Base-by-base conservation (phyloP, 2,888 invertebrate species). In the Agrotis puta region DNA sequence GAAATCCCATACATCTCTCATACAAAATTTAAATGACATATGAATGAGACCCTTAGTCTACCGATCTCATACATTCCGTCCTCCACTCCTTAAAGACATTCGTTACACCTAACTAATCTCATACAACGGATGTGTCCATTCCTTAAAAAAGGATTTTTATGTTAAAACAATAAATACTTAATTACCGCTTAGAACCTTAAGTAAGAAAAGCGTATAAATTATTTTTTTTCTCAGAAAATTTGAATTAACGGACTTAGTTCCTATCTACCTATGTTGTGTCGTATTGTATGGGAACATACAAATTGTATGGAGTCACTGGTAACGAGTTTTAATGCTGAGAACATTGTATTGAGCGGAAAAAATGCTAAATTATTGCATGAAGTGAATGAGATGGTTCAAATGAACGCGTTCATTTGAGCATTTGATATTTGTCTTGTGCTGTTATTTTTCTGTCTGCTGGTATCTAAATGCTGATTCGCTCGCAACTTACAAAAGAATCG, bases 151-250 rank as follows among this genome's bases (percentile, higher is more conserved):
- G 73, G 74, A 63, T 68, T 22, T 61, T 85, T 83, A 87, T 85
- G 87, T 91, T 85, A 85, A 90, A 91, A 91, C 87, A 94, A 94
- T 94, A 94, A 95, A 94, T 94, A 94, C 94, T 94, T 93, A 93
- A 90, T 88, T 92, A 94, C 87, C 93, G 92, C 93, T 94, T 94
- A 94, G 93, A 92, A 94, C 93, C 94, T 94, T 94, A 94, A 91
- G 92, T 94, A 92, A 94, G 93, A 93, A 91, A 94, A 95, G 94
- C 94, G 94, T 93, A 94, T 94, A 91, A 93, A 91, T 92, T 90
- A 92, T 90, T 84, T 82, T 82, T n/a, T 83, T 92, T 89, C 89
- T 90, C 90, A 90, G 89, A 89, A 76, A 75, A 80, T 83, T 88
- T 88, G 75, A 88, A 87, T 87, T 88, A 92, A 93, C 91, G 89